Conservation (phyloP, 2,113 vertebrate species). For the Cyanistes caeruleus region DNA sequence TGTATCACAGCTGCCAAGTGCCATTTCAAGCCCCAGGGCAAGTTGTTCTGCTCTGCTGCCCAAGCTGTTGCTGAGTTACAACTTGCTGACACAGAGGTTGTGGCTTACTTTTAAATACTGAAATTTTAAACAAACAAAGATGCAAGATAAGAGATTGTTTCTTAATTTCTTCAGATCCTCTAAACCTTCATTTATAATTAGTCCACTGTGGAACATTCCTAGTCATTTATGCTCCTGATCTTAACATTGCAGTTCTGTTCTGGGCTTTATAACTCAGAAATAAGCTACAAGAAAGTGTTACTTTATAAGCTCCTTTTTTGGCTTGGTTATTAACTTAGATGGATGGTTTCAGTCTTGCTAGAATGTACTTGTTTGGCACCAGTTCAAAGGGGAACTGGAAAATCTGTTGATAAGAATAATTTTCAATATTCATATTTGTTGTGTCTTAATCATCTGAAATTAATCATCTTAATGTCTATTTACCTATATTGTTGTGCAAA, state of each 20-base stretch:
- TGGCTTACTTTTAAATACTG: background rate
- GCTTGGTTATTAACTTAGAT: background rate
- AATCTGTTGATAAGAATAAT: background rate
- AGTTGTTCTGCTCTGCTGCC: background rate
- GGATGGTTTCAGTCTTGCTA: background rate
- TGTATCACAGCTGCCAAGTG: background rate
- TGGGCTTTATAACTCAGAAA: background rate
- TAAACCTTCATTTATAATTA: background rate
- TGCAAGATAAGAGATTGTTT: background rate
- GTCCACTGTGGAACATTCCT: background rate
- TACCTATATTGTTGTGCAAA: background rate
- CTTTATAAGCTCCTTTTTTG: background rate
- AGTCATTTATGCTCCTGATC: background rate
- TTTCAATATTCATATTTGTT: background rate
- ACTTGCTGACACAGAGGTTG: background rate
- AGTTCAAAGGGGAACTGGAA: background rate
- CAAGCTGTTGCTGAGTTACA: background rate
- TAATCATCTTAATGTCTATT: background rate
- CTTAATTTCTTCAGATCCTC: background rate
- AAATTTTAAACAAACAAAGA: background rate
- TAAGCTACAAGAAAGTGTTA: background rate
- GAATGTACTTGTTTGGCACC: background rate
- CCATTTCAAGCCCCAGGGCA: background rate
- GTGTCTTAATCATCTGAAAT: background rate
- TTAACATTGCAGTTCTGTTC: background rate